Evolutionary conservation across 2,888 invertebrate species (phyloP).

Genomic region (Hirtodrosophila confusa): DNA sequence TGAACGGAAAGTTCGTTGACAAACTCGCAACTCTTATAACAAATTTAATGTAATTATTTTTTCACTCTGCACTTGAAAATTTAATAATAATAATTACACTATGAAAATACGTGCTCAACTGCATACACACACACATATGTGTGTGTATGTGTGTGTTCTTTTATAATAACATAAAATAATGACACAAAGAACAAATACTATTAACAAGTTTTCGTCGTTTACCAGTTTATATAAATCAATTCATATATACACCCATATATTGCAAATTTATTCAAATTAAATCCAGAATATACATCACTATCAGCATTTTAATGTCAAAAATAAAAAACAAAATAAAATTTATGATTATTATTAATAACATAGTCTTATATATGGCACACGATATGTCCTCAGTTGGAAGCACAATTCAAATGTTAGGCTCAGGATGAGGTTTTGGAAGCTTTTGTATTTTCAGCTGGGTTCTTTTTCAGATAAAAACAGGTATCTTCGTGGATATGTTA

Average conservation of each 20-base stretch:
- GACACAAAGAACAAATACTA: slow-evolving; percentile 29
- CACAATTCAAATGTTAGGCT: slow-evolving; percentile 71
- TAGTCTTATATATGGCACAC: slow-evolving; percentile 20
- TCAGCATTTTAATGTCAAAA: slow-evolving; percentile 76
- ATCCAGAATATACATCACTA: slow-evolving; percentile 68
- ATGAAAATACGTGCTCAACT: slow-evolving; percentile 26
- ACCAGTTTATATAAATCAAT: slow-evolving; percentile 63
- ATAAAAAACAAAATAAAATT: slow-evolving; percentile 69
- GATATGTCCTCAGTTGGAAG: slow-evolving; percentile 55
- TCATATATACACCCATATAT: slow-evolving; percentile 48
- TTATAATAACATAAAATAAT: slow-evolving; percentile 23
- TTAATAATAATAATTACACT: slow-evolving; percentile 22
- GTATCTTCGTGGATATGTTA: too few species aligned
- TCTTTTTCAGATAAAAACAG: slow-evolving; percentile 8
- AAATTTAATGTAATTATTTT: slow-evolving; percentile 44
- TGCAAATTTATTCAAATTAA: slow-evolving; percentile 71
- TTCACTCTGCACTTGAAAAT: slow-evolving; percentile 39
- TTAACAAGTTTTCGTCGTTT: slow-evolving; percentile 66
- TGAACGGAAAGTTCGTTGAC: neutral
- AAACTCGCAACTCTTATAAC: slow-evolving; percentile 26
- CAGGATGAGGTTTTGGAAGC: slow-evolving; percentile 2
- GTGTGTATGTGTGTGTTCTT: slow-evolving; percentile 14
- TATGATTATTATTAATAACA: slow-evolving; percentile 70
- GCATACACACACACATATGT: slow-evolving; percentile 11
- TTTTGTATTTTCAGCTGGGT: slow-evolving; percentile 24